A percentile compares a stretch with the other conserved stretches of the same genome.
These are phyloP conservation scores for Gasterosteus aculeatus DNA, from an alignment of 2,113 vertebrate genomes.

Conservation along the genomic window DNA sequence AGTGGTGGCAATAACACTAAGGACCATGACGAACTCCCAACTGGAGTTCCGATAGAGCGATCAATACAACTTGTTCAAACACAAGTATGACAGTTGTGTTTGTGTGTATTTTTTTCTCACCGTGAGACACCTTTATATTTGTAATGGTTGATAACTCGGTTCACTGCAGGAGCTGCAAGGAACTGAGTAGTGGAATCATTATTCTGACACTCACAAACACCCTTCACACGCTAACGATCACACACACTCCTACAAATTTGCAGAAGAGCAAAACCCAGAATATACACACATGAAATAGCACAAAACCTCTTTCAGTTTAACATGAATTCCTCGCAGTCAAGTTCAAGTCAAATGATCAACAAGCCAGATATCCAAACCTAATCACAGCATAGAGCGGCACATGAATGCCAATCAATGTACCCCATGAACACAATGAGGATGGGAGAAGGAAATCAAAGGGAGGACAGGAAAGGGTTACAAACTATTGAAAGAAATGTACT, in stretches of 20 bases:
- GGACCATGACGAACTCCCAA: conserved; percentile 49
- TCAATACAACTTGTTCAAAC: conserved; percentile 62
- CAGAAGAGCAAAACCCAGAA: background rate
- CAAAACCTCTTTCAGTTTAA: conserved; percentile 26
- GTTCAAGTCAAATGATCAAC: conserved; percentile 38
- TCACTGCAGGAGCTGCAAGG: conserved; percentile 58
- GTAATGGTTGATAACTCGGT: conserved; percentile 64
- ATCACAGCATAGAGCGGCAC: conserved; percentile 59
- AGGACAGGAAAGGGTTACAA: conserved; percentile 26
- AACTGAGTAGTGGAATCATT: conserved; percentile 66
- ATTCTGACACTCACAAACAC: conserved; percentile 70
- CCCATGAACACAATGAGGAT: conserved; percentile 52
- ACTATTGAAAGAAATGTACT: conserved; percentile 11
- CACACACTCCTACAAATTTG: conserved; percentile 6
- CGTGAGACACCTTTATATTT: conserved; percentile 47
- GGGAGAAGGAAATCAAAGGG: background rate
- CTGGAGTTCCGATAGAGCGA: conserved; percentile 52
- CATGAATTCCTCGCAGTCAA: conserved; percentile 38
- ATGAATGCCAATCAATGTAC: conserved; percentile 58
- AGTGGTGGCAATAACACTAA: conserved; percentile 37
- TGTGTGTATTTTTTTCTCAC: conserved; percentile 39
- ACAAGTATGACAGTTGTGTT: conserved; percentile 36
- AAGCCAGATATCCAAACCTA: conserved; percentile 61
- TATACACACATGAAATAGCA: conserved; percentile 17
- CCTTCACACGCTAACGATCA: background rate